A percentile compares a stretch with the other conserved stretches of the same genome.
Conservation (phyloP, 2,113 vertebrate species). For the Syngnathus scovelli region DNA sequence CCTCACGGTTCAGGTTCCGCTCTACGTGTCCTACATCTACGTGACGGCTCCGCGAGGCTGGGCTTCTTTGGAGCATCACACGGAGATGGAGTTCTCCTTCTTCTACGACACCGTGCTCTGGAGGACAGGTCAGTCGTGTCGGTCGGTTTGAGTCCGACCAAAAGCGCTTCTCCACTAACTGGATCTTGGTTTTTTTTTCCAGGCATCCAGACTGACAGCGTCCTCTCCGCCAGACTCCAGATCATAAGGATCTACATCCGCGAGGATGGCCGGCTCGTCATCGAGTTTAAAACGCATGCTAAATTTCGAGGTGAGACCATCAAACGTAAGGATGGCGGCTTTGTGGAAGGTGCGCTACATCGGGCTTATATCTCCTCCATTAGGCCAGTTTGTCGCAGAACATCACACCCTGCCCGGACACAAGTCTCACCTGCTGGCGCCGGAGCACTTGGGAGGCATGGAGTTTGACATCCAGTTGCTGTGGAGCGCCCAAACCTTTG, state of each 20-base stretch:
- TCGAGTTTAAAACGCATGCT: slow-evolving; percentile 97
- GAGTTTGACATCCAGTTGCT: slow-evolving; percentile 91
- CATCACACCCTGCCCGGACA: slow-evolving; percentile 92
- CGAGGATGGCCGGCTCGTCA: slow-evolving; percentile 90
- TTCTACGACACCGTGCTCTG: slow-evolving; percentile 98
- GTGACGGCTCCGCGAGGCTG: slow-evolving; percentile 93
- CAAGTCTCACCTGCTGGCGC: slow-evolving; percentile 84
- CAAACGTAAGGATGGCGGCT: neutral
- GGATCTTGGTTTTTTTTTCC: neutral
- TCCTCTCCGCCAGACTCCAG: slow-evolving; percentile 91
- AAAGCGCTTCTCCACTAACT: neutral
- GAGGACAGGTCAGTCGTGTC: slow-evolving; percentile 83
- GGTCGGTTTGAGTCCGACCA: neutral
- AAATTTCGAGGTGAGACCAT: slow-evolving; percentile 86
- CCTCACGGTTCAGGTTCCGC: slow-evolving; percentile 90
- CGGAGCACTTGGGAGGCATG: slow-evolving; percentile 91
- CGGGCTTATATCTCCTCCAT: neutral
- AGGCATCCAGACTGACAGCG: slow-evolving; percentile 98
- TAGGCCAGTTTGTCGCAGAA: slow-evolving; percentile 92
- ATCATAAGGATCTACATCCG: slow-evolving; percentile 96
- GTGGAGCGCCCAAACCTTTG: slow-evolving; percentile 95
- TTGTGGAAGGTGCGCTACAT: neutral
- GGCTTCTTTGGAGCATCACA: slow-evolving; percentile 98
- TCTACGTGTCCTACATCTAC: slow-evolving; percentile 95
- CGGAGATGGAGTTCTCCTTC: slow-evolving; percentile 98